phyloP scores from a whole-genome alignment of 2,797 vertebrate genomes.

The Threskiornis aethiopicus region DNA sequence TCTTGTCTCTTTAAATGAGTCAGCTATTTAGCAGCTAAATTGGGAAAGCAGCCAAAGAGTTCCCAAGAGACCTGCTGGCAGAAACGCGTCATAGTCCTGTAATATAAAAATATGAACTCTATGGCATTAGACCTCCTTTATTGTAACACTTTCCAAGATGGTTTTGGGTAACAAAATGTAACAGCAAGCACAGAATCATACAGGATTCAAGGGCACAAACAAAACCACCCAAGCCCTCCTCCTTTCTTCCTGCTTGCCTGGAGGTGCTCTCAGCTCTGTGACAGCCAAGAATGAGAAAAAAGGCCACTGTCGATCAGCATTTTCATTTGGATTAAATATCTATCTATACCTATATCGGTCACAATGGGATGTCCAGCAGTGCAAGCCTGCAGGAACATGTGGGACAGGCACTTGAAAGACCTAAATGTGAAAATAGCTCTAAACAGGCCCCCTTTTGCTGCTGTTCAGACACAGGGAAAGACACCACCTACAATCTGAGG shows the following conservation, averaged over 20 bases:
- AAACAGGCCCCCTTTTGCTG: not conserved
- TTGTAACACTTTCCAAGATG: not conserved
- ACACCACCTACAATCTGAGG: not conserved
- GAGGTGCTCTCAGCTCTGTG: not conserved
- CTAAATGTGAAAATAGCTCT: not conserved
- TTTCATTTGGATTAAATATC: not conserved
- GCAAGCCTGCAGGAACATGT: rapidly evolving
- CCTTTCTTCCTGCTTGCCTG: not conserved
- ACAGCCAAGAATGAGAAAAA: not conserved
- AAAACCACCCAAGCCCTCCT: not conserved
- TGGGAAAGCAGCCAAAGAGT: conserved; percentile 9
- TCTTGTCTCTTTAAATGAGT: conserved; percentile 25
- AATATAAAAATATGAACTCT: not conserved
- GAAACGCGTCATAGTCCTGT: not conserved
- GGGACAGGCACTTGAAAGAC: not conserved
- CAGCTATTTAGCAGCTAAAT: not conserved
- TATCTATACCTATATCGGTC: not conserved
- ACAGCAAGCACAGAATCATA: not conserved
- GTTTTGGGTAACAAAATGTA: not conserved
- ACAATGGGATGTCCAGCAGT: rapidly evolving
- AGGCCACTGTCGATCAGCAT: rapidly evolving
- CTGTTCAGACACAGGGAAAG: not conserved
- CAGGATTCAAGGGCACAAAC: not conserved
- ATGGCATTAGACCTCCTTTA: not conserved
- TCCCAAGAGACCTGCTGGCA: not conserved